phyloP scores from a whole-genome alignment of 2,797 vertebrate species.

The Prunella strophiata region DNA sequence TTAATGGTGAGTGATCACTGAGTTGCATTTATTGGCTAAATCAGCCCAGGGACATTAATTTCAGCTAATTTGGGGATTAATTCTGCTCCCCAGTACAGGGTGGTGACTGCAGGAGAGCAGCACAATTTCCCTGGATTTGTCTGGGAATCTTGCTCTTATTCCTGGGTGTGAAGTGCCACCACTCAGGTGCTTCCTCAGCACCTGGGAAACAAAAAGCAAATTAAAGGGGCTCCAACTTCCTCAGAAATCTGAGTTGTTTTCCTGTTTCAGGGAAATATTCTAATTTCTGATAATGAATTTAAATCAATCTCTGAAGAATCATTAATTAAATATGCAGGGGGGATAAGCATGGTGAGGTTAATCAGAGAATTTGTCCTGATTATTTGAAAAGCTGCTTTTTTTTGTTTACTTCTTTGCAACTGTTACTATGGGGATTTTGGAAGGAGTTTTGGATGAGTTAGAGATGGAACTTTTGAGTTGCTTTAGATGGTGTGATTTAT shows the following conservation, averaged over 20 bases:
- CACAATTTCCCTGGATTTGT: background rate
- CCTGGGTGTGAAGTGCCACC: background rate
- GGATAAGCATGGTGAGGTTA: background rate
- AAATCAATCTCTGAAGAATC: background rate
- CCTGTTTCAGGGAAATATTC: background rate
- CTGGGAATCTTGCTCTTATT: background rate
- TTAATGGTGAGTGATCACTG: background rate
- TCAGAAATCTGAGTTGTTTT: background rate
- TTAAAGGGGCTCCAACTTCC: background rate
- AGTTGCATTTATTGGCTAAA: background rate
- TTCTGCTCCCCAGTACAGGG: background rate
- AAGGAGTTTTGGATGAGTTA: too few species aligned
- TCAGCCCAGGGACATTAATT: background rate
- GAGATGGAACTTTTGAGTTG: too few species aligned
- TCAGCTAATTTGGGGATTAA: background rate
- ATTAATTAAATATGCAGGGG: background rate
- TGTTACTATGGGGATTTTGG: background rate
- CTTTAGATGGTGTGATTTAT: too few species aligned
- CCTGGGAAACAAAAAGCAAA: background rate
- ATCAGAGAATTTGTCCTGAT: background rate
- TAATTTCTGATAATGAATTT: background rate
- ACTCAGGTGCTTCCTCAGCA: background rate
- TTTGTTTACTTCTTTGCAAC: background rate
- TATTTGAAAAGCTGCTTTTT: background rate
- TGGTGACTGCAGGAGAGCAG: background rate